Conservation (phyloP, 1,140 invertebrate genomes). For the Micrasema longulum region DNA sequence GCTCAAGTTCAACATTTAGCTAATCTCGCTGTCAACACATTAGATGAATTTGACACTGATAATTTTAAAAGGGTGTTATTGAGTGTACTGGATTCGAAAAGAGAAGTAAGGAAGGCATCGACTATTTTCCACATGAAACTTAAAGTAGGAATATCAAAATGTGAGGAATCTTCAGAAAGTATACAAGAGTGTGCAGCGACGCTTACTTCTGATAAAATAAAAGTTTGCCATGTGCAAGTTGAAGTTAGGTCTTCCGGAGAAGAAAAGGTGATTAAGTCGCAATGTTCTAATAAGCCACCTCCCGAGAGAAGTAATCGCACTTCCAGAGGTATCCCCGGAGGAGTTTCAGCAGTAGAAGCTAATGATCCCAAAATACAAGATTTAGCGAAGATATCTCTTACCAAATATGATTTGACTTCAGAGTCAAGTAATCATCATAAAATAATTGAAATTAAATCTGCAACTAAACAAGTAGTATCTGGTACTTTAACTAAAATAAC, state of each 20-base stretch:
- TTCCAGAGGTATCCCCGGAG: conserved; percentile 27
- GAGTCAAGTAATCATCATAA: conserved; percentile 55
- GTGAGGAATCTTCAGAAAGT: conserved; percentile 53
- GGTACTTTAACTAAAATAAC: conserved; percentile 55
- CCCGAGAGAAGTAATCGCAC: conserved; percentile 29
- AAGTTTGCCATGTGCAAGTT: conserved; percentile 59
- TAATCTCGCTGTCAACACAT: conserved; percentile 57
- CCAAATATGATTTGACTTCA: conserved; percentile 54
- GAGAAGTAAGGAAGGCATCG: conserved; percentile 55
- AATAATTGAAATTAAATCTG: conserved; percentile 57
- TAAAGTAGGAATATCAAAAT: conserved; percentile 57
- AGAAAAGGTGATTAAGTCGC: conserved; percentile 59
- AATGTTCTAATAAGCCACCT: conserved; percentile 56
- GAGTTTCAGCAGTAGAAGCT: conserved; percentile 46
- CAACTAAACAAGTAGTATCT: conserved; percentile 54
- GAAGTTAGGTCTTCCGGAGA: conserved; percentile 56
- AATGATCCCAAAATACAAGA: conserved; percentile 55
- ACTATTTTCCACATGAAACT: conserved; percentile 58
- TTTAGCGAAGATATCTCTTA: conserved; percentile 58
- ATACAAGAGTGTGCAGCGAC: conserved; percentile 15
- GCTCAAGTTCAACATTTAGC: conserved; percentile 57
- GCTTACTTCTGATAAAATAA: conserved; percentile 50
- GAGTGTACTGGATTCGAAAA: conserved; percentile 58
- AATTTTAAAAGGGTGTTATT: conserved; percentile 58
- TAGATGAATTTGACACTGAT: conserved; percentile 60